Percentiles rank a stretch among this genome's conserved stretches.
These are phyloP conservation scores for Arrhopalites spinosus DNA, from an alignment of 2,888 invertebrate genomes.

Conservation along the genomic window DNA sequence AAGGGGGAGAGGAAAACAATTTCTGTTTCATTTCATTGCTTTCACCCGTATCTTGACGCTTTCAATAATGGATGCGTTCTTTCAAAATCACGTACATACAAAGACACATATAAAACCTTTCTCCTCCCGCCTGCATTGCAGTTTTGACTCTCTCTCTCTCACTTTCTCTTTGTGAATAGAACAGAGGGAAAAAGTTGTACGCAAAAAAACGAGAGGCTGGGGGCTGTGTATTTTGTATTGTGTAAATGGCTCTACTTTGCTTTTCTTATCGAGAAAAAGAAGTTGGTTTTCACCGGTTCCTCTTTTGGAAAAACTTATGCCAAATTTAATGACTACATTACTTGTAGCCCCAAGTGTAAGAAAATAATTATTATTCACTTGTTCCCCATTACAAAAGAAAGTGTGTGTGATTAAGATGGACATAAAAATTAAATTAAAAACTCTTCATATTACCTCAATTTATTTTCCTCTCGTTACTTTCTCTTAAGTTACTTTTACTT, in stretches of 20 bases:
- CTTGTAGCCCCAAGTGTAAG: background rate
- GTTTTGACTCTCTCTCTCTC: background rate
- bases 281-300: background rate
- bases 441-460: background rate
- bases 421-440: background rate
- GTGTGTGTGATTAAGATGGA: background rate
- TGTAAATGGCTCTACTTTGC: background rate
- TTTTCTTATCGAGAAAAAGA: background rate
- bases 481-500: background rate
- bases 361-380: background rate
- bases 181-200: background rate
- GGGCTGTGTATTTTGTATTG: conserved; percentile 32
- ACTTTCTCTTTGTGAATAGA: background rate
- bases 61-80: too few species aligned
- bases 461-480: background rate
- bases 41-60: too few species aligned
- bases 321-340: conserved; percentile 11
- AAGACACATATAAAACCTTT: too few species aligned
- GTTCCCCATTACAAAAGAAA: background rate
- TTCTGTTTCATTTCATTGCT: too few species aligned
- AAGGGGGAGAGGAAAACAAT: too few species aligned
- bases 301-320: too few species aligned
- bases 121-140: background rate
- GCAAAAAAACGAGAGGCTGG: background rate
- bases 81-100: too few species aligned